Evolutionary conservation across 2,888 invertebrate genomes (phyloP), one percentile per base, ranked within the genome.

Genomic region (Epistrophe grossulariae): DNA sequence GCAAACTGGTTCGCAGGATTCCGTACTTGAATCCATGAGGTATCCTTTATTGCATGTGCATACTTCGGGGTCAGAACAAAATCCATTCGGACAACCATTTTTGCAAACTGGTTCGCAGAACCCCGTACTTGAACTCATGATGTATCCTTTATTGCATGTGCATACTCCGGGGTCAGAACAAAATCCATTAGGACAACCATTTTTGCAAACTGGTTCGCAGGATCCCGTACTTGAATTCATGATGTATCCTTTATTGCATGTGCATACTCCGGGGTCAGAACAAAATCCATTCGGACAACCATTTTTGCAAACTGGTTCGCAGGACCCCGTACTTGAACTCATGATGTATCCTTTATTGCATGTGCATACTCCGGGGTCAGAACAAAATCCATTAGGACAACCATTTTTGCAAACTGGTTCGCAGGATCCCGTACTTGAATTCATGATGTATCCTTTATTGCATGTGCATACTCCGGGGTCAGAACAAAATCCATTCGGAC

Each of bases 71-170:
- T 90, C 90, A 9, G 90, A 87, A 79, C 93, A 93, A 19, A 84
- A 89, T 8, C 93, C 93, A 88, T 92, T 89, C 83, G 72, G 40
- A 82, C 91, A 92, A 0, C 87, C 84, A 0, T 73, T 60, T 10
- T 88, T 59, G 64, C 91, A 91, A 11, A 88, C 3, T 0, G 89
- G 89, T 10, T 64, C 19, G 71, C 89, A 89, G 3, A 35, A 28
- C 11, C 55, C 59, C 6, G 7, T 45, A 0, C 19, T 19, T 0
- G 91, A 93, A 96, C 0, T 96, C 96, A 0, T 93, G 11, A 6
- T 15, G 43, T 78, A 81, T n/a, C 81, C 81, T 28, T 17, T 15
- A 19, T 70, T 70, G 35, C 81, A 81, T 0, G 88, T 77, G 52
- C 91, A 91, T 0, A 71, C 40, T 93, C 90, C 88, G 0, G 92